Base-by-base conservation (phyloP, 2,888 invertebrate species). In the Rhopalosiphum nymphaeae region DNA sequence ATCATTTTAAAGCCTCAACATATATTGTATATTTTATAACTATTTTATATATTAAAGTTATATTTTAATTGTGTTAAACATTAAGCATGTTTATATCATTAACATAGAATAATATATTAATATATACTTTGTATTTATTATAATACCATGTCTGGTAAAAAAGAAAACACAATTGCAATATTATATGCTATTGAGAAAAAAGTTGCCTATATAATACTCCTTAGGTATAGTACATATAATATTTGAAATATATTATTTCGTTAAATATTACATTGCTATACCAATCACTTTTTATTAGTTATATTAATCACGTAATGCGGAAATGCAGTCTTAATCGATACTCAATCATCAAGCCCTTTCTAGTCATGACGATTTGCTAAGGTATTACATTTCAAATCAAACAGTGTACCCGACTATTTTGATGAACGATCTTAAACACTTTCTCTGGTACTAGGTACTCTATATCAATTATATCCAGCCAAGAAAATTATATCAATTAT, bases 161-260 rank as follows among this genome's bases (percentile, higher is more conserved):
- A 44, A 44, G 2, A 42, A 89, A 89, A 42, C 36, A 53, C 42
- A 29, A 42, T 44, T 44, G 25, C 42, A 13, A 36, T 36, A 10
- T 36, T 78, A 44, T 78, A 44, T 26, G 0, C 44, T 42, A 29
- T 91, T 56, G 10, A 16, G 29, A 29, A 84, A 56, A 91, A 56
- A 84, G 53, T 91, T 84, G 53, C 84, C 84, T 85, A 44, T 29
- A 84, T 56, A n/a, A 53, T 78, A 91, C 78, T 89, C 89, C 89
- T 61, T 89, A 78, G 7, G 9, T 78, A 36, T 78, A 36, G 21
- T 78, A 67, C 78, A 36, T 36, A 78, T 78, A 78, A 9, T 78
- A 42, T 78, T 36, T 21, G 21, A 78, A 13, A 46, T 29, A 3
- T 49, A n/a, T 87, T n/a, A 87, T 49, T 49, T 53, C 53, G 36